These are phyloP conservation scores for Zaprionus lineosus DNA, from an alignment of 2,888 invertebrate species.

Conservation along the genomic window DNA sequence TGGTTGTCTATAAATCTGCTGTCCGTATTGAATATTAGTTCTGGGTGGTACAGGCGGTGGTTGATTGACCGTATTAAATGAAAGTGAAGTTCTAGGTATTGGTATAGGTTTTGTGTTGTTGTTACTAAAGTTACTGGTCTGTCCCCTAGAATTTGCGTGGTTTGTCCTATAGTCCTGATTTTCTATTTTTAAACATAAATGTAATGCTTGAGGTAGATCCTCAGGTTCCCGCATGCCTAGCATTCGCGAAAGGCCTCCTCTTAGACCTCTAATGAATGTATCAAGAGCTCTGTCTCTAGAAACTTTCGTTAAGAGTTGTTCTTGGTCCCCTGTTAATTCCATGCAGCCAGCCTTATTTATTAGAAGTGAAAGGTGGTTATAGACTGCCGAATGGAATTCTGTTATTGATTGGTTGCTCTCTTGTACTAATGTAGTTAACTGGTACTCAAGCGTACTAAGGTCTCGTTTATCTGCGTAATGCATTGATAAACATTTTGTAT, in stretches of 20 bases:
- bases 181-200: not conserved
- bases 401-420: not conserved
- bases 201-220: not conserved
- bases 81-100: too few species aligned
- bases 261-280: not conserved
- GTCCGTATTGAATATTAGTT: too few species aligned
- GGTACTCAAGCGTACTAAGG: not conserved
- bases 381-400: not conserved
- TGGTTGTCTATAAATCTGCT: too few species aligned
- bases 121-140: not conserved
- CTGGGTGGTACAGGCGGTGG: too few species aligned
- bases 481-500: not conserved
- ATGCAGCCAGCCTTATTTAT: conserved; percentile 8
- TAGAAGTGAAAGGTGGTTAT: not conserved
- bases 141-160: not conserved
- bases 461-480: not conserved
- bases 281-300: conserved; percentile 8
- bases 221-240: not conserved
- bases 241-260: not conserved
- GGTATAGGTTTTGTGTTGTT: too few species aligned
- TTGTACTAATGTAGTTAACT: not conserved
- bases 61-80: too few species aligned
- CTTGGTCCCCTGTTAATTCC: not conserved
- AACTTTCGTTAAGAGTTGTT: conserved; percentile 3
- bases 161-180: not conserved